A percentile compares a stretch with the other conserved stretches of the same genome.
phyloP scores from a whole-genome alignment of 1,140 invertebrate species.

The Muscidifurax raptorellus region DNA sequence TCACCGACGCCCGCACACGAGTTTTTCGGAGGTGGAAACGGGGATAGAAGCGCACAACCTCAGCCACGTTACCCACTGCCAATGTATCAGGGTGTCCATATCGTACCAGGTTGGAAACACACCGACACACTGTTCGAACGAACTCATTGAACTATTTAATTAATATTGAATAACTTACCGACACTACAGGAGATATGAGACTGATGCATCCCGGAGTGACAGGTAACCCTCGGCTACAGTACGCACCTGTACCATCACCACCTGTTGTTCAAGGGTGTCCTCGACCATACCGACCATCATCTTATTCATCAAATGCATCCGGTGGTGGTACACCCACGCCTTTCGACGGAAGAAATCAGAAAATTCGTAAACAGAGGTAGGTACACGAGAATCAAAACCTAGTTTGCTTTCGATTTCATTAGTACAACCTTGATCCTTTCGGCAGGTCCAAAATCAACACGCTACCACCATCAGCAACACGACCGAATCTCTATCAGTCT shows the following conservation, averaged over 20 bases:
- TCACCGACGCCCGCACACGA: constrained; percentile 72
- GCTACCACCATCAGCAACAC: constrained; percentile 64
- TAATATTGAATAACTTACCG: background rate
- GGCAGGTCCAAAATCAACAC: constrained; percentile 70
- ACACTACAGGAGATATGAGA: constrained; percentile 68
- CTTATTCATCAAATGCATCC: constrained; percentile 70
- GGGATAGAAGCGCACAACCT: constrained; percentile 70
- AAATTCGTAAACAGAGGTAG: constrained; percentile 73
- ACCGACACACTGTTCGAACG: background rate
- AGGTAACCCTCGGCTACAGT: constrained; percentile 68
- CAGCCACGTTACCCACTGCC: constrained; percentile 73
- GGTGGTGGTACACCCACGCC: constrained; percentile 67
- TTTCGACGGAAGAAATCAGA: constrained; percentile 70
- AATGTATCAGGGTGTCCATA: constrained; percentile 74
- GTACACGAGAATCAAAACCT: constrained; percentile 1
- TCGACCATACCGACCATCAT: constrained; percentile 70
- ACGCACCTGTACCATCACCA: constrained; percentile 70
- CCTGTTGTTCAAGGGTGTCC: constrained; percentile 72
- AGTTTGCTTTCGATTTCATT: background rate
- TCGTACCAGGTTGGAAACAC: constrained; percentile 68
- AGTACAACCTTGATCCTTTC: background rate
- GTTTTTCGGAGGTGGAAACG: constrained; percentile 65
- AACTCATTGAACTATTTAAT: background rate
- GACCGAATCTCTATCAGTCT: constrained; percentile 70
- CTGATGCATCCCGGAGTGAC: constrained; percentile 71